Conservation (phyloP, 2,113 vertebrate genomes). For the Antennarius striatus region DNA sequence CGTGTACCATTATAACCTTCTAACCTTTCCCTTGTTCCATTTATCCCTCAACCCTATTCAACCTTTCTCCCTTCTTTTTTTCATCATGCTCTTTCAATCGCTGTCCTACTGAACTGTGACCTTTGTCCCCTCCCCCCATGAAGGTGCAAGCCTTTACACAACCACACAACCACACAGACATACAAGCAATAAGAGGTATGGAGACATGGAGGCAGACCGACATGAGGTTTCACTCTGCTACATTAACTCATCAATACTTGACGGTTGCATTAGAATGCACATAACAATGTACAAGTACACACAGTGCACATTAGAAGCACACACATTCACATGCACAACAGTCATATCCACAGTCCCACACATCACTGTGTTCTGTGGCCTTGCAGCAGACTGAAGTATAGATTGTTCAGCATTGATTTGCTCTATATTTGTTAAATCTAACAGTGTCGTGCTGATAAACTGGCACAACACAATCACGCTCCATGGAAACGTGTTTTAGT, state of each 20-base stretch:
- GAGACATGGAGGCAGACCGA: slow-evolving; percentile 1
- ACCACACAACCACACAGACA: slow-evolving; percentile 16
- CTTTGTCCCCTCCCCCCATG: slow-evolving; percentile 8
- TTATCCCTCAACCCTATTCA: not conserved
- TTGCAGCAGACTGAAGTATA: slow-evolving; percentile 26
- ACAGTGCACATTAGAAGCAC: not conserved
- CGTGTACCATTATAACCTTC: too few relatives aligned
- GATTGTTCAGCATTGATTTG: slow-evolving; percentile 60
- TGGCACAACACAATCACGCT: slow-evolving; percentile 30
- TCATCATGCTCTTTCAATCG: not conserved
- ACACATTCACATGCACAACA: slow-evolving; percentile 1
- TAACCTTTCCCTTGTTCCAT: not conserved
- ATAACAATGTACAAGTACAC: not conserved
- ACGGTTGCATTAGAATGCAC: slow-evolving; percentile 4
- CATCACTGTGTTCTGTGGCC: slow-evolving; percentile 10
- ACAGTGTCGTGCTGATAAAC: slow-evolving; percentile 1
- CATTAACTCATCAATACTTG: slow-evolving; percentile 46
- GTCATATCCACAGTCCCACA: not conserved
- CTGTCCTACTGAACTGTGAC: slow-evolving; percentile 36
- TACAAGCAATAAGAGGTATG: slow-evolving; percentile 1
- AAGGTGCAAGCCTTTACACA: not conserved
- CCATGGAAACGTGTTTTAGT: not conserved
- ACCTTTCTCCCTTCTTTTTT: not conserved
- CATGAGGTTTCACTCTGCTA: not conserved
- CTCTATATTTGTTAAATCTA: slow-evolving; percentile 43